Percentiles rank a stretch among this genome's conserved stretches.
phyloP scores from a whole-genome alignment of 1,140 invertebrate genomes.

The Monomorium pharaonis region DNA sequence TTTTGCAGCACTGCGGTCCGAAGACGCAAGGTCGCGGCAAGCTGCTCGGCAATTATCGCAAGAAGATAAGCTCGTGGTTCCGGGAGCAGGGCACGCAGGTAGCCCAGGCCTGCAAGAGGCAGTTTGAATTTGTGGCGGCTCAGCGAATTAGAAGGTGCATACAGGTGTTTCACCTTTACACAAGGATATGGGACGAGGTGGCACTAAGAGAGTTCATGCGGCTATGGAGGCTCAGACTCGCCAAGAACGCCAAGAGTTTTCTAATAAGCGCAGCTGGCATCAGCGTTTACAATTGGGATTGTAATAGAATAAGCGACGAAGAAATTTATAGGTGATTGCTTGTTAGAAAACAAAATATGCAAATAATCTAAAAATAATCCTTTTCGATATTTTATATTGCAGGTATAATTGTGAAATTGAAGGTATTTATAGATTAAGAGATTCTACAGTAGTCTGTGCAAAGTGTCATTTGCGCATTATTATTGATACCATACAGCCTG shows the following conservation, averaged over 20 bases:
- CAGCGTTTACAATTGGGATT: slow-evolving; percentile 86
- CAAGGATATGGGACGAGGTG: slow-evolving; percentile 87
- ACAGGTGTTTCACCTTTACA: slow-evolving; percentile 88
- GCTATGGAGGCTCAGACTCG: slow-evolving; percentile 82
- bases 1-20: slow-evolving; percentile 23
- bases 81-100: slow-evolving; percentile 75
- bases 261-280: slow-evolving; percentile 82
- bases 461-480: slow-evolving; percentile 87
- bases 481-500: slow-evolving; percentile 85
- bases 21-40: slow-evolving; percentile 24
- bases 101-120: slow-evolving; percentile 85
- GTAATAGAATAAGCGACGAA: slow-evolving; percentile 84
- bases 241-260: slow-evolving; percentile 81
- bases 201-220: slow-evolving; percentile 86
- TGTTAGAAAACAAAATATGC: not conserved
- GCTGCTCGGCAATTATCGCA: slow-evolving; percentile 55
- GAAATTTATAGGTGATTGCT: slow-evolving; percentile 83
- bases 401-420: slow-evolving; percentile 85
- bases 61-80: slow-evolving; percentile 72
- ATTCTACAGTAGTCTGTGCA: slow-evolving; percentile 87
- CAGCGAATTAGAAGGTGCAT: slow-evolving; percentile 87
- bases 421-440: slow-evolving; percentile 84
- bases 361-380: not conserved
- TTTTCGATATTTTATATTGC: slow-evolving; percentile 40
- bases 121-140: slow-evolving; percentile 88